Conservation (phyloP, 1,140 invertebrate genomes). For the Marisa cornuarietis region DNA sequence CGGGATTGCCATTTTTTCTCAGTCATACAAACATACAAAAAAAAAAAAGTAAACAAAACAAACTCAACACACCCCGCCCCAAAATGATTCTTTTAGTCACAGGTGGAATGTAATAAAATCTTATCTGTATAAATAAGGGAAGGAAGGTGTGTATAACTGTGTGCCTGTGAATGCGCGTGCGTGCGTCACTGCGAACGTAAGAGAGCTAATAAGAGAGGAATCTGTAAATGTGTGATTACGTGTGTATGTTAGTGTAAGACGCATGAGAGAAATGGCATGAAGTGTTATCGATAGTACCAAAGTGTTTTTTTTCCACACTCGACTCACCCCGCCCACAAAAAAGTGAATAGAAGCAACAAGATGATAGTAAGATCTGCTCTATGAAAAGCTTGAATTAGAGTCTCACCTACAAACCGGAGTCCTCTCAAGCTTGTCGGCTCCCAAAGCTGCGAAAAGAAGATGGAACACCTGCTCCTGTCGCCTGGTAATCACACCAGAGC, state of each 20-base stretch:
- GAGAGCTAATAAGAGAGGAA: too few species aligned
- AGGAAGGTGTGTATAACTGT: not conserved
- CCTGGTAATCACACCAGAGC: too few species aligned
- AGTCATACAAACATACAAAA: not conserved
- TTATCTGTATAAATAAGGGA: too few species aligned
- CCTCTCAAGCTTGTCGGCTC: not conserved
- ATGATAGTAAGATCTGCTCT: too few species aligned
- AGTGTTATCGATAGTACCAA: not conserved
- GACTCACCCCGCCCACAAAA: too few species aligned
- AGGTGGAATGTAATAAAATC: too few species aligned
- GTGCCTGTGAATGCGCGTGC: constrained; percentile 9
- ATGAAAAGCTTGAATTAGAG: too few species aligned
- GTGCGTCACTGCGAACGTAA: constrained; percentile 7
- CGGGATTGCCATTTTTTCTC: not conserved
- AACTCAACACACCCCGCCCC: too few species aligned
- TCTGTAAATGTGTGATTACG: not conserved
- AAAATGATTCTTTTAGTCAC: too few species aligned
- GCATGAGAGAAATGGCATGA: not conserved
- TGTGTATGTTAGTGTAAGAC: not conserved
- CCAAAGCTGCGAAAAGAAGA: not conserved
- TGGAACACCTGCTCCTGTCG: too few species aligned
- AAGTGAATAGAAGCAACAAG: too few species aligned
- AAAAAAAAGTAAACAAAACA: not conserved
- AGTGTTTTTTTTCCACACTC: not conserved
- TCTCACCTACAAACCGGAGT: not conserved